Evolutionary conservation across 2,113 vertebrate genomes (phyloP).

Genomic region (Zootoca vivipara): DNA sequence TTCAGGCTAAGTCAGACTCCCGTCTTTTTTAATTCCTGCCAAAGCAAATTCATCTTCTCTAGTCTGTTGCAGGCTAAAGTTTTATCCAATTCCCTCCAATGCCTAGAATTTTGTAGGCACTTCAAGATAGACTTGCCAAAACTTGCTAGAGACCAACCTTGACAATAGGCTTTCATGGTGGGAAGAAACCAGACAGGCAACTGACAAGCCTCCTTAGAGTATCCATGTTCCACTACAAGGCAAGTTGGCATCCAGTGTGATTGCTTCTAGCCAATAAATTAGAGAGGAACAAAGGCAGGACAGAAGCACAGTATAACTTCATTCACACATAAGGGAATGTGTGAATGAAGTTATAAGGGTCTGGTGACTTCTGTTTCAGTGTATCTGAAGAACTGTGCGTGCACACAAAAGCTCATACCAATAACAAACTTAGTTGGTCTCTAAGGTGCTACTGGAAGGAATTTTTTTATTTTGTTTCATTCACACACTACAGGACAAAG

Average conservation of each 20-base stretch:
- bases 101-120: background rate
- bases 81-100: accelerated
- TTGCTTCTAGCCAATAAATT: background rate
- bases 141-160: background rate
- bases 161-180: background rate
- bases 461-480: too few species aligned
- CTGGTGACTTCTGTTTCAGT: too few species aligned
- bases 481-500: background rate
- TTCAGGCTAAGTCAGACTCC: background rate
- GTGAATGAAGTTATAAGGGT: too few species aligned
- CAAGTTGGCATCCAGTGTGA: background rate
- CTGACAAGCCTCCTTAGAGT: accelerated
- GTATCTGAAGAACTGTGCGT: too few species aligned
- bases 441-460: too few species aligned
- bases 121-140: background rate
- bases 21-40: background rate
- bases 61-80: accelerated
- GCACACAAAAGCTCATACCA: too few species aligned
- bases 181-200: background rate
- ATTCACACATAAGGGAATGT: too few species aligned
- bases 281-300: background rate
- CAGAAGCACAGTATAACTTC: accelerated
- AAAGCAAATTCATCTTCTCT: background rate
- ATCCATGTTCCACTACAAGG: background rate
- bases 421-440: too few species aligned